A percentile compares a stretch with the other conserved stretches of the same genome.
Evolutionary conservation across 2,113 vertebrate species (phyloP).

Genomic region (Mustela nigripes): DNA sequence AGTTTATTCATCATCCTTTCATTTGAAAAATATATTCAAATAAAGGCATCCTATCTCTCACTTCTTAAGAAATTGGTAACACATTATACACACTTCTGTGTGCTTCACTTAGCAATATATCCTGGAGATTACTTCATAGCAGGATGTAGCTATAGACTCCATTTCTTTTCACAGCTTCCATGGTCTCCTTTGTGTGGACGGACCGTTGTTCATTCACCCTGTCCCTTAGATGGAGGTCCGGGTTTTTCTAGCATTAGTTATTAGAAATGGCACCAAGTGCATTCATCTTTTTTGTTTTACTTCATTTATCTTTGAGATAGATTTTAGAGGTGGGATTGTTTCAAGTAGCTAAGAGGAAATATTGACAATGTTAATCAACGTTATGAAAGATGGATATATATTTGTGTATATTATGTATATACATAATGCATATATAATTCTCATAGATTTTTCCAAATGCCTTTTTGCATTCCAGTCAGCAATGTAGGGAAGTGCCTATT

Average conservation of each 20-base stretch:
- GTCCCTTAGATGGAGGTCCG: neutral
- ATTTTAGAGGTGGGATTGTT: neutral
- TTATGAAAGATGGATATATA: too few relatives aligned
- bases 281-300: neutral
- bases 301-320: neutral
- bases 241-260: neutral
- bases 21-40: neutral
- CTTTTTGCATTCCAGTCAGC: neutral
- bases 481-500: neutral
- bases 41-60: neutral
- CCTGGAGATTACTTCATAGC: neutral
- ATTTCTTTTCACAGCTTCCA: neutral
- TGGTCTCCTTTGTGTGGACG: neutral
- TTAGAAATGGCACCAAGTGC: neutral
- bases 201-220: neutral
- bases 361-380: too few relatives aligned
- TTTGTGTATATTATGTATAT: too few relatives aligned
- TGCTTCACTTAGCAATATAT: neutral
- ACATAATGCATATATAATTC: neutral
- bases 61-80: conserved; percentile 10
- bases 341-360: too few relatives aligned
- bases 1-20: neutral
- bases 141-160: neutral
- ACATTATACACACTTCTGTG: neutral
- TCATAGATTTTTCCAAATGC: neutral